A percentile compares a stretch with the other conserved stretches of the same genome.
Conservation (phyloP, 2,113 vertebrate genomes). For the Festucalex cinctus region DNA sequence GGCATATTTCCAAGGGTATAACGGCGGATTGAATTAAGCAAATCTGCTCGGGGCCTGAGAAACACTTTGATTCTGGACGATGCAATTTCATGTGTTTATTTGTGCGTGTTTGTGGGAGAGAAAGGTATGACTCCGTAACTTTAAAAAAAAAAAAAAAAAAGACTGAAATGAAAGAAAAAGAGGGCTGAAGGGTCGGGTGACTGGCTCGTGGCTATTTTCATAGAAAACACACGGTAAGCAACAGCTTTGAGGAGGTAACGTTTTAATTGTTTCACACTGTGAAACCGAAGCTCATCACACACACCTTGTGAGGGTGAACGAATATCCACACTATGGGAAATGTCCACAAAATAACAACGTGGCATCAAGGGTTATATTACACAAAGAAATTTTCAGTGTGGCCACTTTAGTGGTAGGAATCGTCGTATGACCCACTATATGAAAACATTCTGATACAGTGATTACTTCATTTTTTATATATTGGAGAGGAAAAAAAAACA, state of each 20-base stretch:
- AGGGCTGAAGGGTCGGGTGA: not conserved
- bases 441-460: too few species aligned
- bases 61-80: constrained; percentile 66
- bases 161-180: constrained; percentile 28
- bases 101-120: constrained; percentile 44
- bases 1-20: constrained; percentile 64
- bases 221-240: too few species aligned
- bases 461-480: too few species aligned
- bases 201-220: constrained; percentile 66
- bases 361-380: too few species aligned
- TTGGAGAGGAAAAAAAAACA: too few species aligned
- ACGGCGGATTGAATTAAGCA: constrained; percentile 64
- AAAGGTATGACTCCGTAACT: constrained; percentile 71
- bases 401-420: too few species aligned
- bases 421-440: too few species aligned
- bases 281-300: constrained; percentile 57
- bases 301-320: not conserved
- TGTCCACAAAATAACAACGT: too few species aligned
- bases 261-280: constrained; percentile 64
- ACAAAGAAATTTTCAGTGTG: too few species aligned
- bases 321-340: too few species aligned
- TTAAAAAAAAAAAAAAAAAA: constrained; percentile 64
- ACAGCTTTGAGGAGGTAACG: constrained; percentile 55
- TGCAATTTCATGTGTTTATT: constrained; percentile 53
- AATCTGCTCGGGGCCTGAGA: constrained; percentile 65